These are phyloP conservation scores for Baccha elongata DNA, from an alignment of 2,888 invertebrate genomes.

Conservation along the genomic window DNA sequence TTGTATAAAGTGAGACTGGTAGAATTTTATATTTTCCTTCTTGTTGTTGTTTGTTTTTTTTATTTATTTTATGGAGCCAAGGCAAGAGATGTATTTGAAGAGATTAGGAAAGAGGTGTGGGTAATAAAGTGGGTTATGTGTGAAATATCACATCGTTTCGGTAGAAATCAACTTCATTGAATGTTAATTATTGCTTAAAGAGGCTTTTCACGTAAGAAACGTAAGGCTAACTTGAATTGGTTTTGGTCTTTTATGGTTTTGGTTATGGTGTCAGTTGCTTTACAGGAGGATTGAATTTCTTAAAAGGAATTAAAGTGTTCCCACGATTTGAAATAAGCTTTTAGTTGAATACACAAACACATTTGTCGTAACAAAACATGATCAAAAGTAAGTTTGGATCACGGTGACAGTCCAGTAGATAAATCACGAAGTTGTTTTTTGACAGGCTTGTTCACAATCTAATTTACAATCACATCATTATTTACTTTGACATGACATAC, in stretches of 20 bases:
- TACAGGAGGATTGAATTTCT: background rate
- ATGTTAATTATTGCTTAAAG: constrained; percentile 56
- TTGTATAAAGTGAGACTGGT: constrained; percentile 3
- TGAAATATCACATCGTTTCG: constrained; percentile 69
- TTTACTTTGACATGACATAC: too few species aligned
- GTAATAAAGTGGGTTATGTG: constrained; percentile 70
- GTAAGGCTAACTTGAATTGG: constrained; percentile 38
- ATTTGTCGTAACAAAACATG: too few species aligned
- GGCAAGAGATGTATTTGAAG: constrained; percentile 41
- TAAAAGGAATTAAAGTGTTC: background rate
- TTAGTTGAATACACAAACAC: background rate
- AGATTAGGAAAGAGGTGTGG: constrained; percentile 66
- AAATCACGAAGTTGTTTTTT: too few species aligned
- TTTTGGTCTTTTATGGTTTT: constrained; percentile 8
- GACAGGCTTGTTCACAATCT: too few species aligned
- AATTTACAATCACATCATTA: too few species aligned
- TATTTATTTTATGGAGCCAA: constrained; percentile 1
- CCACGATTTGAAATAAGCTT: background rate
- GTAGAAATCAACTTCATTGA: constrained; percentile 65
- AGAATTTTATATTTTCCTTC: too few species aligned
- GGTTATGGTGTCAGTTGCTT: background rate
- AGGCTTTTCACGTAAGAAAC: constrained; percentile 17
- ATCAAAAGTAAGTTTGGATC: too few species aligned
- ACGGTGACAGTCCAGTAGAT: too few species aligned
- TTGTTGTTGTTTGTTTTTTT: background rate